Evolutionary conservation across 2,797 vertebrate species (phyloP).

Genomic region (Sebastes alutus): DNA sequence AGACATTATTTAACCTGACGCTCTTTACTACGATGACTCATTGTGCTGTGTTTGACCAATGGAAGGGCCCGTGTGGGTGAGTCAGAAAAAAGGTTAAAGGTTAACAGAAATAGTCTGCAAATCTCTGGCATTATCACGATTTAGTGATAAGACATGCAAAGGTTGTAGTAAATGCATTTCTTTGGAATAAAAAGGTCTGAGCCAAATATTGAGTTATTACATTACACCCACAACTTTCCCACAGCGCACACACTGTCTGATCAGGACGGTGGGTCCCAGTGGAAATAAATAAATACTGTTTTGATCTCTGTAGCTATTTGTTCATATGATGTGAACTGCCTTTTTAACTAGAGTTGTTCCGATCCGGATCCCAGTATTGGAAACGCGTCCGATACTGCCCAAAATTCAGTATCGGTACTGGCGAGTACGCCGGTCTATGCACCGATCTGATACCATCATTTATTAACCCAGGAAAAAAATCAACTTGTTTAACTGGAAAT

Average conservation of each 20-base stretch:
- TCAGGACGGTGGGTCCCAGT: neutral
- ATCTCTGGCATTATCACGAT: conserved; percentile 40
- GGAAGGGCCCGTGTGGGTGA: neutral
- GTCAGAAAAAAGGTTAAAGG: conserved; percentile 48
- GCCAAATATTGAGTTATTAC: conserved; percentile 2
- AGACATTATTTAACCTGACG: conserved; percentile 12
- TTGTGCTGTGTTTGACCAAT: conserved; percentile 8
- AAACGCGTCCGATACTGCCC: too few relatives aligned
- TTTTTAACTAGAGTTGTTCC: neutral
- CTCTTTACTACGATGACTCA: conserved; percentile 26
- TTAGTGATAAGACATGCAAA: conserved; percentile 66
- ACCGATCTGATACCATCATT: too few relatives aligned
- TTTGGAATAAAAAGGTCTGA: neutral
- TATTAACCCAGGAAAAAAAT: too few relatives aligned
- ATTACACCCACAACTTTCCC: conserved; percentile 8
- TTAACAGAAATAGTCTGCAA: conserved; percentile 37
- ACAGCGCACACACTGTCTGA: neutral
- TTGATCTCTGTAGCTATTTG: neutral
- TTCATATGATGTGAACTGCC: neutral
- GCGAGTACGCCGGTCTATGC: too few relatives aligned
- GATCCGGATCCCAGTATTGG: accelerated
- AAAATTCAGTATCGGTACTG: too few relatives aligned
- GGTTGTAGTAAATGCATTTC: conserved; percentile 47
- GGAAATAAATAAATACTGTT: neutral
- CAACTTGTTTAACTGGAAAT: too few relatives aligned